Evolutionary conservation across 2,888 invertebrate species (phyloP), one percentile per base, ranked within the genome.

Genomic region (Osedax frankpressi): DNA sequence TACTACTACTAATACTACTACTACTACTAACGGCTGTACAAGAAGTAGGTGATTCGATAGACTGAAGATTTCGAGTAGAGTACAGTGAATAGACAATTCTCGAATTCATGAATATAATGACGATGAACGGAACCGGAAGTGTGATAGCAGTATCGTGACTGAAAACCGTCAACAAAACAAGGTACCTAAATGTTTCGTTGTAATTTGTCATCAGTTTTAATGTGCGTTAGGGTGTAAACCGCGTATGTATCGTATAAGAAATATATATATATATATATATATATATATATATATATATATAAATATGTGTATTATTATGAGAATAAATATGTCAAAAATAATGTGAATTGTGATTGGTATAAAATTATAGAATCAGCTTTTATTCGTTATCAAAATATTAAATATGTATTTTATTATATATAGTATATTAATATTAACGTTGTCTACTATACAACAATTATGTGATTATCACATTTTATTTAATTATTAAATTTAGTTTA

Each of bases 131-230:
- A 28, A 69, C 29, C 14, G 30, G 69, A 6, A 69, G 69, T 25
- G 69, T 69, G 69, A 69, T 30, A 30, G 30, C 30, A 30, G 28
- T 69, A 30, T 69, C 69, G 69, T 69, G 69, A n/a, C 69, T 30
- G 3, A 30, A 28, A 11, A 69, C 69, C 2, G 69, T 30, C 11
- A 69, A 24, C 19, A 69, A 6, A 11, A 30, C 30, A 30, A 28
- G 28, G n/a, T 69, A 69, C 11, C 69, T 44, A 44, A n/a, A n/a
- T n/a, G n/a, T n/a, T n/a, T n/a, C n/a, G n/a, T n/a, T n/a, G n/a
- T n/a, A n/a, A n/a, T n/a, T n/a, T n/a, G n/a, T n/a, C n/a, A n/a
- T n/a, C n/a, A n/a, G n/a, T n/a, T n/a, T n/a, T n/a, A n/a, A n/a
- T n/a, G n/a, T n/a, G n/a, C n/a, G n/a, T n/a, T n/a, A n/a, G n/a